Evolutionary conservation across 2,888 invertebrate genomes (phyloP).

Genomic region (Amblyteles armatorius): DNA sequence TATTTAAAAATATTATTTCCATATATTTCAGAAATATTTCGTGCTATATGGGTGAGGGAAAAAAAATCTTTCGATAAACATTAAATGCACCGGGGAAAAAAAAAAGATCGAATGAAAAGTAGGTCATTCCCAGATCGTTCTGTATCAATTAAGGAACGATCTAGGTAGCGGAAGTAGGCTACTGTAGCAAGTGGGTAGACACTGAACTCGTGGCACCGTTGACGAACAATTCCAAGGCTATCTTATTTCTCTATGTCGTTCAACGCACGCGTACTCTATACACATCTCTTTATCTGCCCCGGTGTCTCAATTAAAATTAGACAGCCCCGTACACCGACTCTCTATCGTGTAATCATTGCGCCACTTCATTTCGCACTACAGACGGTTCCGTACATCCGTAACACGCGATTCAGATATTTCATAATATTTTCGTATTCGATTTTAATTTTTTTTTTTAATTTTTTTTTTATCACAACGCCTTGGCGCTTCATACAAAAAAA

Average conservation of each 20-base stretch:
- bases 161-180: slow-evolving; percentile 62
- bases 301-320: slow-evolving; percentile 64
- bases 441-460: background rate
- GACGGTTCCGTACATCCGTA: slow-evolving; percentile 1
- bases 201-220: slow-evolving; percentile 62
- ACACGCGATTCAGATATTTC: background rate
- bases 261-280: background rate
- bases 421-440: background rate
- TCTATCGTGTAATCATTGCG: slow-evolving; percentile 66
- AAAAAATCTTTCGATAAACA: background rate
- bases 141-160: slow-evolving; percentile 64
- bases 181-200: slow-evolving; percentile 61
- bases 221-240: slow-evolving; percentile 62
- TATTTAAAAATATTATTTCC: too few species aligned
- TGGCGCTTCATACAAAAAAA: background rate
- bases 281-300: slow-evolving; percentile 29
- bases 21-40: too few species aligned
- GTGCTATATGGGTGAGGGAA: background rate
- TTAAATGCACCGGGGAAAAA: background rate
- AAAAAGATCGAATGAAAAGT: slow-evolving; percentile 16
- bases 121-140: slow-evolving; percentile 65
- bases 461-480: background rate
- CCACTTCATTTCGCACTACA: slow-evolving; percentile 40
- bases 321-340: slow-evolving; percentile 64
- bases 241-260: slow-evolving; percentile 49